These are phyloP conservation scores for Corapipo altera DNA, from an alignment of 2,113 vertebrate genomes.

Conservation along the genomic window DNA sequence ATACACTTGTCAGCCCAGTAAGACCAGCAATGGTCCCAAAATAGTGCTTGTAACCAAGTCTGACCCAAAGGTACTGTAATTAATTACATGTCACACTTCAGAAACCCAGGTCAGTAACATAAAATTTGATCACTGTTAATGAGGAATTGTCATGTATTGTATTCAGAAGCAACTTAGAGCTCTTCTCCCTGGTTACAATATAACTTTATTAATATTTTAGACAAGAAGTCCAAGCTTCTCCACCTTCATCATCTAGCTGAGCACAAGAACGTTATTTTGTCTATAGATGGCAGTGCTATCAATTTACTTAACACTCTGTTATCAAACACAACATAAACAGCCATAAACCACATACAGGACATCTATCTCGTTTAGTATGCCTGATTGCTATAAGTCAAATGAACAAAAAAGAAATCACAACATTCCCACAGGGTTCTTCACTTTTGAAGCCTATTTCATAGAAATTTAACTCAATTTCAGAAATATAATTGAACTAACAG, in stretches of 20 bases:
- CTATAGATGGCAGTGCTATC: not conserved
- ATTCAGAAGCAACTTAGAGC: not conserved
- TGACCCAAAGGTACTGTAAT: not conserved
- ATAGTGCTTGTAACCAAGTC: not conserved
- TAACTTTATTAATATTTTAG: not conserved
- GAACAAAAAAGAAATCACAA: not conserved
- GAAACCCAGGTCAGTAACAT: not conserved
- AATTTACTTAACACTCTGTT: not conserved
- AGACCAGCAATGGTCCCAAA: not conserved
- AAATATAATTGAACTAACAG: constrained; percentile 61
- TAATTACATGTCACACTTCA: not conserved
- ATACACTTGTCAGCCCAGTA: not conserved
- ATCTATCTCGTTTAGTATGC: constrained; percentile 2
- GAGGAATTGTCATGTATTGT: not conserved
- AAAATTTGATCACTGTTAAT: not conserved
- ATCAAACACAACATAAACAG: constrained; percentile 1
- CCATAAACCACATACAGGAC: not conserved
- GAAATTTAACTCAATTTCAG: constrained; percentile 67
- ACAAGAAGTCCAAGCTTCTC: not conserved
- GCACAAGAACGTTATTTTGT: not conserved
- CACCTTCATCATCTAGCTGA: not conserved
- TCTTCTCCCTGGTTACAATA: not conserved
- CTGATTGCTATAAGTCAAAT: constrained; percentile 14
- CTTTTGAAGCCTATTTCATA: constrained; percentile 53
- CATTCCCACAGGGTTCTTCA: constrained; percentile 19